A percentile compares a stretch with the other conserved stretches of the same genome.
phyloP scores from a whole-genome alignment of 2,113 vertebrate species.

The Psilopogon haemacephalus region DNA sequence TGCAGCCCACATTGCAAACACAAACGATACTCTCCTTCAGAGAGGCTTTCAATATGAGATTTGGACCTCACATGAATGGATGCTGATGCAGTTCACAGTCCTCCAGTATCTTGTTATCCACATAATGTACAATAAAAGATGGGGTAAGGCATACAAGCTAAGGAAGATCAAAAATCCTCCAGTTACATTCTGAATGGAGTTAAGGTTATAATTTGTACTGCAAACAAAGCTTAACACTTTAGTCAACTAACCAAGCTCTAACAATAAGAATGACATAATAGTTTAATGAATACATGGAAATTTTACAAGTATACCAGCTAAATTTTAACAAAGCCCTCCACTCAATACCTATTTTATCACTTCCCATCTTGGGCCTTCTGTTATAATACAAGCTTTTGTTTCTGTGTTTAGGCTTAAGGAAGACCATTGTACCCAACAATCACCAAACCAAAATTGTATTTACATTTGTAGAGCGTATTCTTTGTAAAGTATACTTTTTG shows the following conservation, averaged over 20 bases:
- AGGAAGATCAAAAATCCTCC: slow-evolving; percentile 32
- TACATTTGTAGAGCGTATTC: slow-evolving; percentile 75
- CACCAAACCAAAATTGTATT: slow-evolving; percentile 74
- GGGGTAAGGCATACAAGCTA: neutral
- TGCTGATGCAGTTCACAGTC: neutral
- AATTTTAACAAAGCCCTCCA: slow-evolving; percentile 81
- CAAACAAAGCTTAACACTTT: slow-evolving; percentile 71
- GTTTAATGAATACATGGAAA: slow-evolving; percentile 94
- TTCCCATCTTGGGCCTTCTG: slow-evolving; percentile 86
- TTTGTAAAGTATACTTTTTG: slow-evolving; percentile 69
- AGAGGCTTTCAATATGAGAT: neutral
- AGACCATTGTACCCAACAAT: slow-evolving; percentile 79
- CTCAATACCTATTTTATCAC: slow-evolving; percentile 91
- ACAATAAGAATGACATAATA: slow-evolving; percentile 94
- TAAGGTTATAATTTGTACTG: slow-evolving; percentile 40
- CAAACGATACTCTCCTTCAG: neutral
- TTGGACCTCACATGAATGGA: neutral
- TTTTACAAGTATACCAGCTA: slow-evolving; percentile 85
- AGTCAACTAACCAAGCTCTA: slow-evolving; percentile 70
- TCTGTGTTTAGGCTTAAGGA: slow-evolving; percentile 80
- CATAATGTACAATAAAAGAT: neutral
- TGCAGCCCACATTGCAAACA: neutral
- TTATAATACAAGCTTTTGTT: slow-evolving; percentile 88
- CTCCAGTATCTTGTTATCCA: neutral
- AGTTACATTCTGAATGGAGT: slow-evolving; percentile 38